These are phyloP conservation scores for Myotis brandtii DNA, from an alignment of 2,113 vertebrate species.

Conservation along the genomic window DNA sequence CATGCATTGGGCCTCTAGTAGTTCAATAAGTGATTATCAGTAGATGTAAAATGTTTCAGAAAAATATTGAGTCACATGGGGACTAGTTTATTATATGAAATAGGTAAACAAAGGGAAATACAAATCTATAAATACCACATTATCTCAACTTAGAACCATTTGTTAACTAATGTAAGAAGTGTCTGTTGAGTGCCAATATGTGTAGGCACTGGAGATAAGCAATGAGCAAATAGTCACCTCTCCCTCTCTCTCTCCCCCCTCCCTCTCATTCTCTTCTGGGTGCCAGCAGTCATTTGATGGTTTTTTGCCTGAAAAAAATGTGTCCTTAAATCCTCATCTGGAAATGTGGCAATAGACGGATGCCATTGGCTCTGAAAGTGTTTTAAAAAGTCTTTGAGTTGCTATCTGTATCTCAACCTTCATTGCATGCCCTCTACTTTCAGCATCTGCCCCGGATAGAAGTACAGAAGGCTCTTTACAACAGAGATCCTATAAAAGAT, in stretches of 20 bases:
- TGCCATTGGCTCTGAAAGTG: not conserved
- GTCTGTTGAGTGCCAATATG: not conserved
- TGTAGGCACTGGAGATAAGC: not conserved
- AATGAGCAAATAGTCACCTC: not conserved
- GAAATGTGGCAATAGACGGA: not conserved
- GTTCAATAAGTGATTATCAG: not conserved
- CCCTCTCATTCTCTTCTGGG: not conserved
- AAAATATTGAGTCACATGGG: not conserved
- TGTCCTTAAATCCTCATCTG: not conserved
- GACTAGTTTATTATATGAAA: not conserved
- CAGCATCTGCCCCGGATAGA: not conserved
- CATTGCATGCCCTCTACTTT: not conserved
- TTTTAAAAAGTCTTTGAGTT: not conserved
- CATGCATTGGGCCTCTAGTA: not conserved
- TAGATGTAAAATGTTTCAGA: not conserved
- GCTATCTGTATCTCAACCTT: not conserved
- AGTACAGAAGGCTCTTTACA: not conserved
- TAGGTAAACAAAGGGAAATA: not conserved
- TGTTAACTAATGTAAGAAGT: not conserved
- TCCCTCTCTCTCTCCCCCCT: too few relatives aligned
- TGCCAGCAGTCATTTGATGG: not conserved
- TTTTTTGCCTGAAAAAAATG: not conserved
- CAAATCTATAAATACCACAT: not conserved
- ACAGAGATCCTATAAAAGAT: not conserved
- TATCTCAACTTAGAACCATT: not conserved